These are phyloP conservation scores for Porites lobata DNA, from an alignment of 92 coral and sea anemone species.

Conservation along the genomic window DNA sequence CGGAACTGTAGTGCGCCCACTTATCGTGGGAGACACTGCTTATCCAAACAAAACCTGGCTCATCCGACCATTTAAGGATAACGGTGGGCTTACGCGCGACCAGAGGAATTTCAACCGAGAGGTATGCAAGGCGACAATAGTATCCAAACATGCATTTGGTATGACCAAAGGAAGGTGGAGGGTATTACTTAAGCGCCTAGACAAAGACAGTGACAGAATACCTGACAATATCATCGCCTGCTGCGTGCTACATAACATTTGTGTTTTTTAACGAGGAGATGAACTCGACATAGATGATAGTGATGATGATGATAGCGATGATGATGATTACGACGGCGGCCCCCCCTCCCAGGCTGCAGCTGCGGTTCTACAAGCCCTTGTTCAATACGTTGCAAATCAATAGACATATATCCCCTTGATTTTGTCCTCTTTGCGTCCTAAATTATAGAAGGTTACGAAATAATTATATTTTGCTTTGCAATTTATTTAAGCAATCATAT, in stretches of 20 bases:
- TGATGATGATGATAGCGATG: constrained; percentile 10
- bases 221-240: constrained; percentile 45
- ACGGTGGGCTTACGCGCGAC: too few relatives aligned
- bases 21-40: constrained; percentile 52
- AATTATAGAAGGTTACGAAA: constrained; percentile 2
- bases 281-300: constrained; percentile 26
- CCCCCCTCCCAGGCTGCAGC: constrained; percentile 39
- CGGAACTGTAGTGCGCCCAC: constrained; percentile 22
- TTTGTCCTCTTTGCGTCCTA: constrained; percentile 39
- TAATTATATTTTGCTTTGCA: constrained; percentile 28
- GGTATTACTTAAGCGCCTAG: constrained; percentile 21
- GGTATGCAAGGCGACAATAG: too few relatives aligned
- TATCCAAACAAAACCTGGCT: background rate
- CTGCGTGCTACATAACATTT: constrained; percentile 46
- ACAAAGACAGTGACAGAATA: too few relatives aligned
- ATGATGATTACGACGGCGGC: constrained; percentile 9
- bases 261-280: constrained; percentile 46
- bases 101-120: too few relatives aligned
- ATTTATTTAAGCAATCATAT: constrained; percentile 28
- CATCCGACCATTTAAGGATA: too few relatives aligned
- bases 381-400: constrained; percentile 41
- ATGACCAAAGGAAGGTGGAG: constrained; percentile 33
- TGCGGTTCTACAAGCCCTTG: too few relatives aligned
- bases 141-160: constrained; percentile 2
- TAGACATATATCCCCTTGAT: constrained; percentile 27